Base-by-base conservation (phyloP, 2,797 vertebrate genomes). In the Phyllotis vaccarum region DNA sequence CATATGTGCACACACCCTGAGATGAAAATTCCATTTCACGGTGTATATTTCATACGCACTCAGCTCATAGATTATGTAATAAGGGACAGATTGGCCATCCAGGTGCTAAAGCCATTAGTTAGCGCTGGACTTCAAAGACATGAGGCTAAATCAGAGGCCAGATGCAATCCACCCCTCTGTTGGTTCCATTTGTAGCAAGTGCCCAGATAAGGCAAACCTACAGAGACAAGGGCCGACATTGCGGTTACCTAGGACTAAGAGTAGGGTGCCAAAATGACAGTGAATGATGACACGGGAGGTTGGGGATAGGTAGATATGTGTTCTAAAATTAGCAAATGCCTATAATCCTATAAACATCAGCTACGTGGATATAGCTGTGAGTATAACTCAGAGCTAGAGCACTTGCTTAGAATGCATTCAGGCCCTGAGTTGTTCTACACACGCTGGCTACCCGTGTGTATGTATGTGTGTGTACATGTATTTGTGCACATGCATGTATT, bases 81-180 rank as follows among this genome's bases (percentile, higher is more conserved):
- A 40, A 43, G 81, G 82, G 92, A 74, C 40, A 49, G 74, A 68
- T 5, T 27, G 76, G 62, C 46, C 62, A 6, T 76, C 72, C 62
- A 22, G 52, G 89, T 21, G 82, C 52, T 94, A n/a, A 56, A 96
- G 40, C 68, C 90, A 95, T 95, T 92, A 95, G 91, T 87, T 93
- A 96, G 91, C 86, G 3, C 64, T 24, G 75, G 94, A 56, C 88
- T 92, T 96, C 94, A 95, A 95, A 95, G 90, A 93, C 90, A 95
- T 58, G 56, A 87, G 86, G 46, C 49, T 24, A 85, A 68, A 62
- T 52, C 92, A 83, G 86, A 86, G 91, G 80, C 31, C 88, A 86
- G 95, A 40, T 9, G 21, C 34, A 14, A 14, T 89, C 80, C 80
- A 88, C 64, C 87, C 81, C 66, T 40, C 16, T 46, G 49, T 80